These are phyloP conservation scores for Luperina testacea DNA, from an alignment of 2,888 invertebrate species.

Conservation along the genomic window DNA sequence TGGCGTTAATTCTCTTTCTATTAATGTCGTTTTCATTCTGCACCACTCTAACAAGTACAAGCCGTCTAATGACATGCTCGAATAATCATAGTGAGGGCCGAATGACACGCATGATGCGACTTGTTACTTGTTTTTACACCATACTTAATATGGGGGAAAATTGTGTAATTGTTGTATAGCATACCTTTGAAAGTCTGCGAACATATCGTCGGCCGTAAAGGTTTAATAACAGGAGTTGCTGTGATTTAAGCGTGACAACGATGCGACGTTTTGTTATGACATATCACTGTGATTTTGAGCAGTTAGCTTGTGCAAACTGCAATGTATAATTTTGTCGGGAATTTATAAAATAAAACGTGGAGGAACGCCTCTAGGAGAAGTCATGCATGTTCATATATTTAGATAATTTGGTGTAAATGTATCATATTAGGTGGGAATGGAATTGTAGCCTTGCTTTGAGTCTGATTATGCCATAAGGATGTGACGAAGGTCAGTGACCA, in stretches of 20 bases:
- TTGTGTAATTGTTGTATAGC: slow-evolving; percentile 78
- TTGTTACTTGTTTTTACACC: slow-evolving; percentile 78
- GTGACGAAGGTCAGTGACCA: slow-evolving; percentile 55
- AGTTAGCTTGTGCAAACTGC: slow-evolving; percentile 37
- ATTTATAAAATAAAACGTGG: slow-evolving; percentile 44
- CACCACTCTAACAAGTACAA: slow-evolving; percentile 69
- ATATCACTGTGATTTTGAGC: slow-evolving; percentile 57
- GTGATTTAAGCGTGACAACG: slow-evolving; percentile 67
- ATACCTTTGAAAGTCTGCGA: slow-evolving; percentile 80
- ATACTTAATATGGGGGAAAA: slow-evolving; percentile 76
- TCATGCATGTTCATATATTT: slow-evolving; percentile 45
- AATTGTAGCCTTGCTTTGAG: slow-evolving; percentile 53
- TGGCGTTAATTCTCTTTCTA: slow-evolving; percentile 68
- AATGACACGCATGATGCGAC: slow-evolving; percentile 78
- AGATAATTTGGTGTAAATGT: slow-evolving; percentile 41
- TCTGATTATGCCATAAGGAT: slow-evolving; percentile 56
- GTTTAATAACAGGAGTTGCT: slow-evolving; percentile 73
- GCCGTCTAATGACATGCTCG: slow-evolving; percentile 76
- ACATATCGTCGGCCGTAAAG: slow-evolving; percentile 69
- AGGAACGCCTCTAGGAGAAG: slow-evolving; percentile 43
- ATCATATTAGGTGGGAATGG: slow-evolving; percentile 33
- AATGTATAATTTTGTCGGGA: slow-evolving; percentile 51
- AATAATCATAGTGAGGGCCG: slow-evolving; percentile 74
- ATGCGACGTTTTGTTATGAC: slow-evolving; percentile 54
- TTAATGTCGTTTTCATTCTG: slow-evolving; percentile 73